These are phyloP conservation scores for Drosophila mettleri DNA, from an alignment of 2,888 invertebrate species.

Conservation along the genomic window DNA sequence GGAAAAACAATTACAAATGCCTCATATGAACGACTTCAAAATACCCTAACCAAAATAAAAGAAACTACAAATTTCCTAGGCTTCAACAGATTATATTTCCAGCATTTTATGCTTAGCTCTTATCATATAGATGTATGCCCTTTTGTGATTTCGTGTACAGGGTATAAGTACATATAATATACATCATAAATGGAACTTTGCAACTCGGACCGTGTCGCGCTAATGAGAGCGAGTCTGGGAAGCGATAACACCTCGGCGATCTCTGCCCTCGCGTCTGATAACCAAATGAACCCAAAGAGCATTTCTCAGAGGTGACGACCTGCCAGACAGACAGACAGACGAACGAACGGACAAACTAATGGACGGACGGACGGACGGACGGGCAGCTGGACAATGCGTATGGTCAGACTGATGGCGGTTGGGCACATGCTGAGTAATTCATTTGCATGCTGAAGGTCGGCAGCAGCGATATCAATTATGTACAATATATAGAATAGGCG, in stretches of 20 bases:
- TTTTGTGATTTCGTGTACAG: neutral
- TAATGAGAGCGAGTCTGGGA: constrained; percentile 56
- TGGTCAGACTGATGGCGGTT: constrained; percentile 25
- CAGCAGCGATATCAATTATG: constrained; percentile 57
- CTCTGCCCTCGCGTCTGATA: constrained; percentile 53
- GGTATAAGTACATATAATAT: constrained; percentile 2
- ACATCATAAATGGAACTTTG: constrained; percentile 39
- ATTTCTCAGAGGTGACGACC: constrained; percentile 51
- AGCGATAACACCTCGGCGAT: constrained; percentile 65
- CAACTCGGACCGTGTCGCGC: constrained; percentile 41
- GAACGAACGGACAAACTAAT: neutral
- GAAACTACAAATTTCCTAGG: neutral
- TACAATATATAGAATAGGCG: constrained; percentile 23
- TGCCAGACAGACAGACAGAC: neutral
- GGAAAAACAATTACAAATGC: constrained; percentile 38
- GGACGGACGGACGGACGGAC: neutral
- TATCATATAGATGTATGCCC: neutral
- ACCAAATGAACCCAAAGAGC: constrained; percentile 49
- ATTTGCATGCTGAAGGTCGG: constrained; percentile 73
- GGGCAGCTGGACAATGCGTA: neutral
- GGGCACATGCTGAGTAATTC: constrained; percentile 67
- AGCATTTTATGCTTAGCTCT: neutral
- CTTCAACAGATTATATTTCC: too few relatives aligned
- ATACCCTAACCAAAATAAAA: constrained; percentile 15
- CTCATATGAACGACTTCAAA: constrained; percentile 8